These are phyloP conservation scores for Tridacna gigas DNA, from an alignment of 2,888 invertebrate genomes.

Conservation along the genomic window DNA sequence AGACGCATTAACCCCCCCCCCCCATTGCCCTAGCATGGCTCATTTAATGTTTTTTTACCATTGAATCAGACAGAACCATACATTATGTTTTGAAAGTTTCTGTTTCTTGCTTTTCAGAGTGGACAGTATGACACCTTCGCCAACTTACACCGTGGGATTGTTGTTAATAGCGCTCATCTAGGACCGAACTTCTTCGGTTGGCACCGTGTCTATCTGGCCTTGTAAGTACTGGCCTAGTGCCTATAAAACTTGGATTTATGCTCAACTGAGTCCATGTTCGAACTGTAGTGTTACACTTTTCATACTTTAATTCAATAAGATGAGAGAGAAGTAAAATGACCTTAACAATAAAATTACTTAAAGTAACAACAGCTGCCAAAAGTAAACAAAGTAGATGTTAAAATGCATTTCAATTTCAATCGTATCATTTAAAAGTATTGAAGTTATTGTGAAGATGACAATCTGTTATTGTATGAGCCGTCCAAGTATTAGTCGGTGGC, in stretches of 20 bases:
- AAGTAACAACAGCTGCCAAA: too few relatives aligned
- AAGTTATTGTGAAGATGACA: too few relatives aligned
- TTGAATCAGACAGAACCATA: not conserved
- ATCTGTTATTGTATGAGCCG: too few relatives aligned
- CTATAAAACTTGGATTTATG: not conserved
- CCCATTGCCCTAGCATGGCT: not conserved
- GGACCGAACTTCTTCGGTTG: slow-evolving; percentile 76
- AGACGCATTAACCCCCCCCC: too few relatives aligned
- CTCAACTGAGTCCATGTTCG: not conserved
- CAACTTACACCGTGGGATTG: slow-evolving; percentile 67
- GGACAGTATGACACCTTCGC: slow-evolving; percentile 74
- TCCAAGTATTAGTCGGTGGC: too few relatives aligned
- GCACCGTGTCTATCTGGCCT: slow-evolving; percentile 72
- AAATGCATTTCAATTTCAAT: too few relatives aligned
- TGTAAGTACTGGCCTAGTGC: slow-evolving; percentile 65
- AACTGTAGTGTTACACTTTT: not conserved
- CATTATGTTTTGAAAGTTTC: not conserved
- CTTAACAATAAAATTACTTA: too few relatives aligned
- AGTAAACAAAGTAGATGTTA: too few relatives aligned
- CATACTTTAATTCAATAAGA: too few relatives aligned
- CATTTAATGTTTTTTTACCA: not conserved
- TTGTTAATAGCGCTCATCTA: slow-evolving; percentile 65
- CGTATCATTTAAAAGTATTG: too few relatives aligned
- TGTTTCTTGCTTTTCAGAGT: slow-evolving; percentile 48
- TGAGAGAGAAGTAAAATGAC: too few relatives aligned